These are phyloP conservation scores for Gymnarchus niloticus DNA, from an alignment of 2,113 vertebrate species.

Conservation along the genomic window DNA sequence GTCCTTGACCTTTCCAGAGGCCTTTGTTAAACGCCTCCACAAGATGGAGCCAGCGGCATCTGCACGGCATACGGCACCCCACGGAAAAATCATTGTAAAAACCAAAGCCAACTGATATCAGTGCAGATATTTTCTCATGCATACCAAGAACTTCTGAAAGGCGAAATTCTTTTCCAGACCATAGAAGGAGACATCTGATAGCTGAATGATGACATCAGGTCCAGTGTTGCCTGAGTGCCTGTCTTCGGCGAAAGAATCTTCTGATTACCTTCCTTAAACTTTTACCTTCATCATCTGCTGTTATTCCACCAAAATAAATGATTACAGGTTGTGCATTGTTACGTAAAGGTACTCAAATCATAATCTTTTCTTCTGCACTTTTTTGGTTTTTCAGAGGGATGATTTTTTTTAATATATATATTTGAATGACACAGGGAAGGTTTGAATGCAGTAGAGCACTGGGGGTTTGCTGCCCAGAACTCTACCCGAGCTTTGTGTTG, in stretches of 20 bases:
- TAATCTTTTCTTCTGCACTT: background rate
- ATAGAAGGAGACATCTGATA: background rate
- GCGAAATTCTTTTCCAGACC: background rate
- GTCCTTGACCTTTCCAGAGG: background rate
- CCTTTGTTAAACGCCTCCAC: background rate
- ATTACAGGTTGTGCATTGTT: background rate
- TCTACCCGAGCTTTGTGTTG: background rate
- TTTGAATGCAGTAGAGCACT: too few species aligned
- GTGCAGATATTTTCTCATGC: slow-evolving; percentile 3
- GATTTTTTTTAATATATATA: background rate
- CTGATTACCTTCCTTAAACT: background rate
- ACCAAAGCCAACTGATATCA: background rate
- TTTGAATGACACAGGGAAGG: background rate
- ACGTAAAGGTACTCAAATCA: background rate
- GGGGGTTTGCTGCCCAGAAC: background rate
- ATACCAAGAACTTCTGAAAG: background rate
- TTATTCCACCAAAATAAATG: background rate
- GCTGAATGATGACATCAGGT: background rate
- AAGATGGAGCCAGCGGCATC: background rate
- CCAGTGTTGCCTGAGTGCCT: background rate
- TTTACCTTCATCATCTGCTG: background rate
- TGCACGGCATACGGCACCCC: background rate
- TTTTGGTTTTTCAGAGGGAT: too few species aligned
- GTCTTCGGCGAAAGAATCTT: background rate
- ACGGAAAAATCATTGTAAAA: background rate